phyloP scores from a whole-genome alignment of 1,140 invertebrate genomes.

The Drosophila asahinai region DNA sequence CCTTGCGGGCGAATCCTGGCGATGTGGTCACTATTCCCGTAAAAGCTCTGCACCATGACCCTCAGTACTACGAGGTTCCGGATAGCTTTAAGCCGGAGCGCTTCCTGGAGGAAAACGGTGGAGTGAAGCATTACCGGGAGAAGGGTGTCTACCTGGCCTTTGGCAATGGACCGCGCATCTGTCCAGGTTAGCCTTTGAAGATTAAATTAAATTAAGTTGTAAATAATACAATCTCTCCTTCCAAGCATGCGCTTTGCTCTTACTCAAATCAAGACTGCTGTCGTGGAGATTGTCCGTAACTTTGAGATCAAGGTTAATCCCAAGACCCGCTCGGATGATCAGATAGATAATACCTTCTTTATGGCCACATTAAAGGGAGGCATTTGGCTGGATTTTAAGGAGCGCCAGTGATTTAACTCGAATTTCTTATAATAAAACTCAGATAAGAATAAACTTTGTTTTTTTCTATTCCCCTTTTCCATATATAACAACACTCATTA shows the following conservation, averaged over 20 bases:
- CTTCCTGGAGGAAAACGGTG: constrained; percentile 85
- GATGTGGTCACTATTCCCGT: constrained; percentile 86
- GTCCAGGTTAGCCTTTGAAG: constrained; percentile 85
- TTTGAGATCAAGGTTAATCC: constrained; percentile 61
- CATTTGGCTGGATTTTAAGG: constrained; percentile 62
- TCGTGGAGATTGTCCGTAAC: constrained; percentile 58
- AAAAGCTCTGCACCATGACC: constrained; percentile 87
- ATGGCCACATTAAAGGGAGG: constrained; percentile 58
- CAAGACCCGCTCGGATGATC: constrained; percentile 52
- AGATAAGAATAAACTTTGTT: too few species aligned
- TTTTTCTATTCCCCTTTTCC: too few species aligned
- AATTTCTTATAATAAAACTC: too few species aligned
- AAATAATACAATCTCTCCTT: too few species aligned
- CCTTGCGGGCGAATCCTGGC: constrained; percentile 77
- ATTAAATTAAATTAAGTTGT: too few species aligned
- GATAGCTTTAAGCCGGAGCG: constrained; percentile 88
- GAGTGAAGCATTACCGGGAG: constrained; percentile 78
- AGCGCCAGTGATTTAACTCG: background rate
- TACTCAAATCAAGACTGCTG: constrained; percentile 61
- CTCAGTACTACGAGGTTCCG: constrained; percentile 88
- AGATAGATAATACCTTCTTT: constrained; percentile 52
- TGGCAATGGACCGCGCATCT: constrained; percentile 87
- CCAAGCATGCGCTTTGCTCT: constrained; percentile 70
- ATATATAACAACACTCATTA: background rate
- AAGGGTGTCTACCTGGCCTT: constrained; percentile 87